A percentile compares a stretch with the other conserved stretches of the same genome.
These are phyloP conservation scores for Entomobrya proxima DNA, from an alignment of 2,888 invertebrate species.

Conservation along the genomic window DNA sequence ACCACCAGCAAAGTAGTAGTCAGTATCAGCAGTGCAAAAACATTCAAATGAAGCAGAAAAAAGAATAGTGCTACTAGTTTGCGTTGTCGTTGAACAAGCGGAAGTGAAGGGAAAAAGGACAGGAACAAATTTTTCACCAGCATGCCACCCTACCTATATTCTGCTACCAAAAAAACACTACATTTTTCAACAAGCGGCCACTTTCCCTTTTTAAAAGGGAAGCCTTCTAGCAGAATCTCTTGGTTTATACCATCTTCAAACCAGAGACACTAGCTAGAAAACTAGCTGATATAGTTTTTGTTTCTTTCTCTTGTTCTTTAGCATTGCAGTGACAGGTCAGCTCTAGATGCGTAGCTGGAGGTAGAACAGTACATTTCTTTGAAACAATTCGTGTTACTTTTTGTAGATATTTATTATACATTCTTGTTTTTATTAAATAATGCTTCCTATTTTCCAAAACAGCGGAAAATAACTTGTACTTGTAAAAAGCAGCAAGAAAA, in stretches of 20 bases:
- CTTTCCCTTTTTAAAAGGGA: too few relatives aligned
- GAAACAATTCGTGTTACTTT: neutral
- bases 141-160: constrained; percentile 1
- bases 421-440: too few relatives aligned
- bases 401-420: too few relatives aligned
- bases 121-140: constrained; percentile 74
- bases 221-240: too few relatives aligned
- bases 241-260: too few relatives aligned
- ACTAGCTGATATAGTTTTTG: neutral
- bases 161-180: too few relatives aligned
- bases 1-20: neutral
- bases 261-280: neutral
- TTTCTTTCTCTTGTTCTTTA: neutral
- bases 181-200: constrained; percentile 2
- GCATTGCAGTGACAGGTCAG: neutral
- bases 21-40: neutral
- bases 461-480: too few relatives aligned
- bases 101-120: constrained; percentile 70
- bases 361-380: neutral
- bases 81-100: constrained; percentile 60
- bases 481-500: too few relatives aligned
- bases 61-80: neutral
- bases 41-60: constrained; percentile 69
- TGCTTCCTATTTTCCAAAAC: too few relatives aligned
- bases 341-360: neutral